Conservation (phyloP, 2,888 invertebrate species). For the Limnephilus auricula region DNA sequence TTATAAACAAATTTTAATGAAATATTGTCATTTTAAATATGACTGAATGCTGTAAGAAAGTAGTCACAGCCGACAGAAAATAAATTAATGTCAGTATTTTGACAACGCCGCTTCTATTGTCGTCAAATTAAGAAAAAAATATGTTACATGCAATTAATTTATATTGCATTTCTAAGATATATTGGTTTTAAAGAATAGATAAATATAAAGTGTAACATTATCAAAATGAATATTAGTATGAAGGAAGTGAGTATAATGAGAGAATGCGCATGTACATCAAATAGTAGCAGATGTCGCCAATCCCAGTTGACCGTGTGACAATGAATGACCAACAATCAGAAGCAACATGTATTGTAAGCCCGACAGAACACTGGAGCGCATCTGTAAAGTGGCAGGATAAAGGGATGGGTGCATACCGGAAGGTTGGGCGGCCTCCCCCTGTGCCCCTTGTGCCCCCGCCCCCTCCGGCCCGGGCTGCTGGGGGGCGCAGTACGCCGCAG, state of each 20-base stretch:
- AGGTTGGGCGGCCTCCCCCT: constrained; percentile 25
- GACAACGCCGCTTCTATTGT: not conserved
- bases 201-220: not conserved
- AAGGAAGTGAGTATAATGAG: constrained; percentile 30
- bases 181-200: not conserved
- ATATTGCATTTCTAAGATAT: not conserved
- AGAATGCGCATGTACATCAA: constrained; percentile 37
- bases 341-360: constrained; percentile 54
- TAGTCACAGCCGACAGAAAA: not conserved
- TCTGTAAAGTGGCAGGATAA: not conserved
- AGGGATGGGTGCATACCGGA: constrained; percentile 52
- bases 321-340: constrained; percentile 53
- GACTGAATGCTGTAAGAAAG: not conserved
- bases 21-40: not conserved
- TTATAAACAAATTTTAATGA: not conserved
- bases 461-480: constrained; percentile 55
- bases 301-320: constrained; percentile 52
- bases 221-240: constrained; percentile 37
- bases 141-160: not conserved
- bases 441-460: constrained; percentile 9
- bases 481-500: constrained; percentile 71
- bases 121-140: not conserved
- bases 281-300: constrained; percentile 29
- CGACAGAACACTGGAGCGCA: constrained; percentile 40
- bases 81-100: not conserved